Base-by-base conservation (phyloP, 2,888 invertebrate genomes). In the Melanotus villosus region DNA sequence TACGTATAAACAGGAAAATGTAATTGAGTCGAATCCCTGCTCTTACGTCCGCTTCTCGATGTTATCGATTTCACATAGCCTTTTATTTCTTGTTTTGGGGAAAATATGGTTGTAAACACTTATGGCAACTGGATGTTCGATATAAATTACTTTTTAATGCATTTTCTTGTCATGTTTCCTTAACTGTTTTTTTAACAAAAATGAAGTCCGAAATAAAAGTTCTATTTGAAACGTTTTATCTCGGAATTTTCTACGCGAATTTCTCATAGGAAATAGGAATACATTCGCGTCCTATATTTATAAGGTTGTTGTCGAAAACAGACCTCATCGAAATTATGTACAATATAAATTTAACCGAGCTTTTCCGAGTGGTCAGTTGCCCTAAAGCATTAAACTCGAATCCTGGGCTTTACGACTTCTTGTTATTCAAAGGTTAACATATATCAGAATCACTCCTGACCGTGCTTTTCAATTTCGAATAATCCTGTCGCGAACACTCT, bases 1-100 rank as follows among this genome's bases (percentile, higher is more conserved):
- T 71, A 72, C 73, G 69, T 72, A 76, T 75, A 77, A 77, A 77
- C 77, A 75, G 77, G 76, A 73, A 77, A 77, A 76, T 74, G 77
- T 76, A 77, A 77, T 77, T 75, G 74, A 75, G 73, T 70, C 43
- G 50, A 58, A 66, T 66, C 70, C 62, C 63, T 54, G 32, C 63
- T 66, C 62, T 70, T 70, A 70, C 41, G 54, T 62, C 52, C 54
- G 67, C 65, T 65, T 62, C 52, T 54, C 36, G 34, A 65, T 54
- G 57, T 36, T 70, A 70, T 70, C 56, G 70, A 70, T 70, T 70
- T 70, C 56, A 45, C 62, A 50, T 70, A 70, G 57, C 59, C 2
- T 47, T 60, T 60, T 60, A 60, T 60, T 45, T 60, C 45, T 47
- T 47, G 32, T 43, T 60, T 60, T 18, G 45, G 9, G 16, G 47